These are phyloP conservation scores for Phyllotis vaccarum DNA, from an alignment of 2,797 vertebrate species.

Conservation along the genomic window DNA sequence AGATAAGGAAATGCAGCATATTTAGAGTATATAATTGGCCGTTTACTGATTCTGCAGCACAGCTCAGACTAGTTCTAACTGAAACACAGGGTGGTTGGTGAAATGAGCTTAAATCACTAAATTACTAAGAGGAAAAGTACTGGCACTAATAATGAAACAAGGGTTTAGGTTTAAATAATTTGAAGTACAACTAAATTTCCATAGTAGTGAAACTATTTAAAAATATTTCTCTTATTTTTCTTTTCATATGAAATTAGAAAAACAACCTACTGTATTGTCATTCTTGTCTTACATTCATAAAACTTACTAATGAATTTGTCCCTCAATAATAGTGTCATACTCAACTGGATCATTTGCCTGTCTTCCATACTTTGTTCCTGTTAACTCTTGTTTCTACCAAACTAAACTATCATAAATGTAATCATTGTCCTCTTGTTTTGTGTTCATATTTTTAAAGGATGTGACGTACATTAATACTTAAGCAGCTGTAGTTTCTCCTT, in stretches of 20 bases:
- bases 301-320: not conserved
- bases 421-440: not conserved
- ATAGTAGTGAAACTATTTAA: slow-evolving; percentile 25
- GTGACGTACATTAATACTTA: not conserved
- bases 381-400: not conserved
- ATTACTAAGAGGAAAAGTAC: slow-evolving; percentile 55
- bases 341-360: not conserved
- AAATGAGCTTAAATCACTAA: slow-evolving; percentile 62
- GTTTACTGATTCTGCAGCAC: not conserved
- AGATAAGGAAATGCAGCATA: not conserved
- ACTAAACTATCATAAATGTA: not conserved
- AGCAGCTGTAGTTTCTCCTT: not conserved
- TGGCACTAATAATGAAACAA: slow-evolving; percentile 55
- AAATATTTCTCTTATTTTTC: not conserved
- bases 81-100: slow-evolving; percentile 62
- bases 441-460: not conserved
- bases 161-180: slow-evolving; percentile 64
- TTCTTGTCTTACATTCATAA: not conserved
- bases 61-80: slow-evolving; percentile 69
- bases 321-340: not conserved
- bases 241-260: not conserved
- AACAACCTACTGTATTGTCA: not conserved
- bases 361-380: not conserved
- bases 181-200: slow-evolving; percentile 38
- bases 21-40: slow-evolving; percentile 59